Evolutionary conservation across 2,888 invertebrate species (phyloP).

Genomic region (Pegoplata infirma): DNA sequence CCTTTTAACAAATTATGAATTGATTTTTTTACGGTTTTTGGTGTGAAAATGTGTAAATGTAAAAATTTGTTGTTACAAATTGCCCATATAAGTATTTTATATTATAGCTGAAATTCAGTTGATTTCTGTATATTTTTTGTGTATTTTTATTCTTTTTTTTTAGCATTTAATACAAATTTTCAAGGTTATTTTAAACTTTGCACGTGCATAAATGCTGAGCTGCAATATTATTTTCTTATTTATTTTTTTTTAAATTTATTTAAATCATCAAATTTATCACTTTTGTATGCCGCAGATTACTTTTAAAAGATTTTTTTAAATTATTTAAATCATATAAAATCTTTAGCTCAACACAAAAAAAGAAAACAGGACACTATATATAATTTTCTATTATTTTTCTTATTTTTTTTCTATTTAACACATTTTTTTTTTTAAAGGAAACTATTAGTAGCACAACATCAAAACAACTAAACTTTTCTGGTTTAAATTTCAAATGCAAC

Average conservation of each 20-base stretch:
- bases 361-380: conserved; percentile 16
- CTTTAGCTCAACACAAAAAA: no score
- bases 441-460: conserved; percentile 34
- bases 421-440: conserved; percentile 32
- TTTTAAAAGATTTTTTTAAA: neutral
- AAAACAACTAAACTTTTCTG: conserved; percentile 46
- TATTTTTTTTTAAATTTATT: neutral
- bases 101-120: conserved; percentile 27
- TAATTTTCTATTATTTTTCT: conserved; percentile 7
- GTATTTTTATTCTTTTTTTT: conserved; percentile 36
- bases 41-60: no score
- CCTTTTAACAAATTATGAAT: conserved; percentile 52
- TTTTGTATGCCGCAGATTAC: neutral
- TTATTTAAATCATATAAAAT: neutral
- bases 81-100: conserved; percentile 24
- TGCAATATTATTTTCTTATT: conserved; percentile 5
- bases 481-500: conserved; percentile 64
- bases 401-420: conserved; percentile 6
- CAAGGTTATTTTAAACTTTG: conserved; percentile 57
- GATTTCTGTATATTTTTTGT: conserved; percentile 21
- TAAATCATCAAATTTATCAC: neutral
- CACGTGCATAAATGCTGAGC: conserved; percentile 48
- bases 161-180: conserved; percentile 32
- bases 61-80: conserved; percentile 4
- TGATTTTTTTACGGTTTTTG: conserved; percentile 45